phyloP scores from a whole-genome alignment of 2,888 invertebrate genomes.

The Schrankia costaestrigalis region DNA sequence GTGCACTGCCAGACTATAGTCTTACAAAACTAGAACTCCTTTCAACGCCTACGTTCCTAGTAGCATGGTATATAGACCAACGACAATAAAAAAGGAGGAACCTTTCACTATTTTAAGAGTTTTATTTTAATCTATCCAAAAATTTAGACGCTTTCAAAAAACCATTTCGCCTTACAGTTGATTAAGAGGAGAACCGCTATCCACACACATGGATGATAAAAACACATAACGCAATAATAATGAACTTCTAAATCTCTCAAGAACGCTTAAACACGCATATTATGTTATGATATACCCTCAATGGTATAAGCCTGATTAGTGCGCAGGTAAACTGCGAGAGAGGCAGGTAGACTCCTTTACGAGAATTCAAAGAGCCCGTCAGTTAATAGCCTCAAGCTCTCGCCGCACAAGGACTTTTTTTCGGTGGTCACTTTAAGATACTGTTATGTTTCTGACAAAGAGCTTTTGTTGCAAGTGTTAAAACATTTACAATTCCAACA shows the following conservation, averaged over 20 bases:
- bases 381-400: slow-evolving; percentile 32
- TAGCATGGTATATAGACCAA: slow-evolving; percentile 16
- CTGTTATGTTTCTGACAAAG: slow-evolving; percentile 53
- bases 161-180: no score
- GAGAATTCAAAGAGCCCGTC: slow-evolving; percentile 46
- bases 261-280: slow-evolving; percentile 52
- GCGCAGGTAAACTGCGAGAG: slow-evolving; percentile 53
- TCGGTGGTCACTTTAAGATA: slow-evolving; percentile 63
- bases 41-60: slow-evolving; percentile 41
- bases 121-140: no score
- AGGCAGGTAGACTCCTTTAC: slow-evolving; percentile 65
- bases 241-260: slow-evolving; percentile 61
- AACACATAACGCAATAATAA: slow-evolving; percentile 60
- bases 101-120: not conserved
- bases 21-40: slow-evolving; percentile 45
- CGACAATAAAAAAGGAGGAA: not conserved
- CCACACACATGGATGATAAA: slow-evolving; percentile 35
- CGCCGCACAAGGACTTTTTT: slow-evolving; percentile 44
- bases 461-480: slow-evolving; percentile 60
- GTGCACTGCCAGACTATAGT: slow-evolving; percentile 40
- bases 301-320: slow-evolving; percentile 60
- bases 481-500: slow-evolving; percentile 43
- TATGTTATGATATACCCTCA: slow-evolving; percentile 72
- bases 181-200: no score
- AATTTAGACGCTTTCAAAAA: no score